A percentile compares a stretch with the other conserved stretches of the same genome.
Evolutionary conservation across 2,113 vertebrate species (phyloP).

Genomic region (Murina feae): DNA sequence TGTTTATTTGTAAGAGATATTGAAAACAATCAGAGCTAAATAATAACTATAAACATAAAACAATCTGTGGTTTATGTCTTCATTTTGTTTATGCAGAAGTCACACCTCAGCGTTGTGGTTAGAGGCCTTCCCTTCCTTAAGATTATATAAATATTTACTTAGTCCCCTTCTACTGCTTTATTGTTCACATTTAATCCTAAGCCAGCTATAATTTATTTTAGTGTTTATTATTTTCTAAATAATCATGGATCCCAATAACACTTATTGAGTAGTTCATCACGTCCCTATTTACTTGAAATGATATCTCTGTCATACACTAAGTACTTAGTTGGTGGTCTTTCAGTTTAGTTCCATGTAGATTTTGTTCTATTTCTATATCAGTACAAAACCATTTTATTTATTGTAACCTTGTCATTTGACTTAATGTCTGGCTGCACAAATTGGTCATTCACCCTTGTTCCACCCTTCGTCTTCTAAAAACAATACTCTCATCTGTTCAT

Average conservation of each 20-base stretch:
- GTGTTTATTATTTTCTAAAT: constrained; percentile 41
- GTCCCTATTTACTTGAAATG: constrained; percentile 2
- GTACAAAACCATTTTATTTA: neutral
- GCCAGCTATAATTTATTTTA: constrained; percentile 20
- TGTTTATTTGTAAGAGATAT: constrained; percentile 31
- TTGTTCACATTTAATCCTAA: constrained; percentile 25
- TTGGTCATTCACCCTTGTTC: neutral
- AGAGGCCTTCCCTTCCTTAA: constrained; percentile 21
- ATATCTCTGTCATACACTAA: neutral
- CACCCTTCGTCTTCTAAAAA: neutral
- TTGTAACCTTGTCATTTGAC: neutral
- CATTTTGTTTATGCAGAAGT: constrained; percentile 33
- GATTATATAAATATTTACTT: constrained; percentile 42
- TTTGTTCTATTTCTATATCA: neutral
- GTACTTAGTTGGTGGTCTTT: neutral
- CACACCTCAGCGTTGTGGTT: constrained; percentile 21
- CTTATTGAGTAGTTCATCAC: neutral
- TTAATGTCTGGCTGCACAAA: neutral
- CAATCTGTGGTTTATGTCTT: constrained; percentile 44
- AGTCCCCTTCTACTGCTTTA: neutral
- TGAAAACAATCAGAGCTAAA: constrained; percentile 2
- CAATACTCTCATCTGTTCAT: neutral
- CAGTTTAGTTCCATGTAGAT: neutral
- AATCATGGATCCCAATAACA: neutral
- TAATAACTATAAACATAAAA: neutral